A percentile compares a stretch with the other conserved stretches of the same genome.
phyloP scores from a whole-genome alignment of 2,888 invertebrate genomes.

The Parelbella ahira region DNA sequence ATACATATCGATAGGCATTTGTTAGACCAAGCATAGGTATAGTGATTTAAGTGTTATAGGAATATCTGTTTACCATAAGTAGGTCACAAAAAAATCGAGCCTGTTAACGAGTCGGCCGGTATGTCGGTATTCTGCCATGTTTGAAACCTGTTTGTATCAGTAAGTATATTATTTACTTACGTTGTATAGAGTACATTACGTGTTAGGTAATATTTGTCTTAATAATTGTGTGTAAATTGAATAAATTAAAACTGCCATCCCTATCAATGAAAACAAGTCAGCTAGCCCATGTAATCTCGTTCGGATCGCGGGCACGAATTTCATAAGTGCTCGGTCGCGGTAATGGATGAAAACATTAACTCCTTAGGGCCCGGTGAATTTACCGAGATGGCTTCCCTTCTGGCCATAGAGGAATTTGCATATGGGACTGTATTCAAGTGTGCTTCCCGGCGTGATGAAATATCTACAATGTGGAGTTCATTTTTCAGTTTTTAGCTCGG shows the following conservation, averaged over 20 bases:
- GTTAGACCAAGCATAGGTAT: no score
- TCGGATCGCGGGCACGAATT: slow-evolving; percentile 74
- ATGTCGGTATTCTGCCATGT: no score
- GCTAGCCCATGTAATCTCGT: slow-evolving; percentile 67
- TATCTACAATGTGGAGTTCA: neutral
- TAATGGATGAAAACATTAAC: slow-evolving; percentile 78
- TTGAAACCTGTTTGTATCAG: no score
- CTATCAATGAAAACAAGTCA: slow-evolving; percentile 59
- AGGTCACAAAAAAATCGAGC: no score
- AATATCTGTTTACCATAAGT: no score
- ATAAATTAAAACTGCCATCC: slow-evolving; percentile 40
- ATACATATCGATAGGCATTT: no score
- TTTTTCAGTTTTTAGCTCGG: neutral
- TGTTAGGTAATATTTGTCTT: no score
- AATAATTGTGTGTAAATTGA: no score
- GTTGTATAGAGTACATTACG: no score
- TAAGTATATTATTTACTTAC: no score
- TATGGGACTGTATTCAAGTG: slow-evolving; percentile 43
- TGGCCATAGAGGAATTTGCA: slow-evolving; percentile 48
- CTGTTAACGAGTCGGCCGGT: no score
- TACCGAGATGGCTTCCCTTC: slow-evolving; percentile 37
- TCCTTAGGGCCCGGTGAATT: slow-evolving; percentile 51
- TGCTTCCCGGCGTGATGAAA: slow-evolving; percentile 14
- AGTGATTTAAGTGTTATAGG: no score
- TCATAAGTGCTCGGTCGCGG: slow-evolving; percentile 71